These are phyloP conservation scores for Oplegnathus fasciatus DNA, from an alignment of 2,113 vertebrate species.

Conservation along the genomic window DNA sequence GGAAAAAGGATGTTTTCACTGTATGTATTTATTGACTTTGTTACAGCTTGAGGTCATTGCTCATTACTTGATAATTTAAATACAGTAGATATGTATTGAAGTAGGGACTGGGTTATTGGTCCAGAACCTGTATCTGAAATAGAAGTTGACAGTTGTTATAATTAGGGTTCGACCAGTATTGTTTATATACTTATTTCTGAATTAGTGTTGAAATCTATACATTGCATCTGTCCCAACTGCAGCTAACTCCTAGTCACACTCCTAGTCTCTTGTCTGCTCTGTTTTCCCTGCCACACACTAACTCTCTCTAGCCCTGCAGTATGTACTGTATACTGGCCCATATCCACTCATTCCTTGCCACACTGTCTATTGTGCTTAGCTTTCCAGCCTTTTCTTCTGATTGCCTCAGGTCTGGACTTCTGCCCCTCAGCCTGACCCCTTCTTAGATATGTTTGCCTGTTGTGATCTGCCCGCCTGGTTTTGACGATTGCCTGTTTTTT, in stretches of 20 bases:
- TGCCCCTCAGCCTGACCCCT: neutral
- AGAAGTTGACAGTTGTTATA: neutral
- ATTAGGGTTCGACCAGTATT: too few relatives aligned
- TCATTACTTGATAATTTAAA: neutral
- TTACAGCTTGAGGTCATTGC: neutral
- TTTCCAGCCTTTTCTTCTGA: neutral
- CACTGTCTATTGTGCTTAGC: neutral
- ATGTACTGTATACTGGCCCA: neutral
- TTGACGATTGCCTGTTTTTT: neutral
- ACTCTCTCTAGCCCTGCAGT: neutral
- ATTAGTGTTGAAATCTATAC: too few relatives aligned
- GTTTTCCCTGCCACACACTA: neutral
- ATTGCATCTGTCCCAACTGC: too few relatives aligned
- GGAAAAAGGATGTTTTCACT: too few relatives aligned
- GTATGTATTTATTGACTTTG: neutral
- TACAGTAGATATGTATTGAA: neutral
- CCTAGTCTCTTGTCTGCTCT: neutral
- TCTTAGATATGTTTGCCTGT: neutral
- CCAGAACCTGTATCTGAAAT: neutral
- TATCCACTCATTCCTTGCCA: neutral
- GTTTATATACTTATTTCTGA: too few relatives aligned
- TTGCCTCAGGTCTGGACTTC: neutral
- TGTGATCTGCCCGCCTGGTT: neutral
- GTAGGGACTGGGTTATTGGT: neutral
- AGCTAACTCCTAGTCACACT: too few relatives aligned